These are phyloP conservation scores for Tromatobia lineatoria DNA, from an alignment of 2,888 invertebrate species.

Conservation along the genomic window DNA sequence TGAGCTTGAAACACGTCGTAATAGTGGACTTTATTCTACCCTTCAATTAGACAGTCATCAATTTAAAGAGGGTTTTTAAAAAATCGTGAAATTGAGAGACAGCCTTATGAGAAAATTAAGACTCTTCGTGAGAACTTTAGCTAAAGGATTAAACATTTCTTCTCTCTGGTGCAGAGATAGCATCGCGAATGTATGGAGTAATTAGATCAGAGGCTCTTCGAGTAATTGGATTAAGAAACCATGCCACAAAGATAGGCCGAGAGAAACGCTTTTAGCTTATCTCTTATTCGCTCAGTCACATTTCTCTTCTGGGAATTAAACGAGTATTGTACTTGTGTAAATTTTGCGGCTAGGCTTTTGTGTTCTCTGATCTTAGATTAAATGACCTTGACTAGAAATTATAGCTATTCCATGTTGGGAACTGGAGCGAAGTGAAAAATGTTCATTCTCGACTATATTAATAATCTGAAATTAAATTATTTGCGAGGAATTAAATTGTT, in stretches of 20 bases:
- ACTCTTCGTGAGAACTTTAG: constrained; percentile 7
- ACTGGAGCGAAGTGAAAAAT: background rate
- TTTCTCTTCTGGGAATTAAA: constrained; percentile 9
- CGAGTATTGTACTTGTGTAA: constrained; percentile 2
- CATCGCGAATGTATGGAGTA: constrained; percentile 9
- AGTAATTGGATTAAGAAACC: constrained; percentile 38
- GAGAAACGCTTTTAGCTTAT: constrained; percentile 9
- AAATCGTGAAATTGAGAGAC: background rate
- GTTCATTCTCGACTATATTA: background rate
- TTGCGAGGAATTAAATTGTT: too few species aligned
- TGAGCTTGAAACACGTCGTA: background rate
- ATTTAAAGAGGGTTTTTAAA: constrained; percentile 1
- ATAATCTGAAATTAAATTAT: too few species aligned
- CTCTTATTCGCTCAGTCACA: background rate
- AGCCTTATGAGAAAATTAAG: constrained; percentile 1
- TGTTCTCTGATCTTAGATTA: background rate
- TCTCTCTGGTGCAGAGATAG: background rate
- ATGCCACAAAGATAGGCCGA: constrained; percentile 8
- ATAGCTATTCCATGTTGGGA: background rate
- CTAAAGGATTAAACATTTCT: constrained; percentile 7
- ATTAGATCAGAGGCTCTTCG: constrained; percentile 35
- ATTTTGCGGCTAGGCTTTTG: background rate
- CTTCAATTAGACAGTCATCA: constrained; percentile 9
- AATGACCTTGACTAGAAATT: background rate
- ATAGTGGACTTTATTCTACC: background rate